These are phyloP conservation scores for Dendrophyllia cribrosa DNA, from an alignment of 64 coral and sea anemone genomes.

Conservation along the genomic window DNA sequence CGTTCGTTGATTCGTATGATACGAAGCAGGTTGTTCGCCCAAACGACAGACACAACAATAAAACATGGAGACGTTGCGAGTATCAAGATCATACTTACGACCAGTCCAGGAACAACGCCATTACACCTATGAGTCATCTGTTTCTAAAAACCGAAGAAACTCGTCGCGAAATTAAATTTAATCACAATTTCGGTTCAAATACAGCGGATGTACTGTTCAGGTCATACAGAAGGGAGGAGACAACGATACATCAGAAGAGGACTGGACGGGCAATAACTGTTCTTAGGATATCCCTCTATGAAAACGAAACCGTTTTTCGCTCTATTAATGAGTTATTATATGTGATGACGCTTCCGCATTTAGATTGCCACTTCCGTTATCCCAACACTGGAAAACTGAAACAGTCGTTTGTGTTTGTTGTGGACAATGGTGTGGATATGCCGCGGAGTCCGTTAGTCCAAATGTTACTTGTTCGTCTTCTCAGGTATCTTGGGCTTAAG, in stretches of 20 bases:
- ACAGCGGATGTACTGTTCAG: not conserved
- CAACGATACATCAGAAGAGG: not conserved
- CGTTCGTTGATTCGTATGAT: not conserved
- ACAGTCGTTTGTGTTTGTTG: slow-evolving; percentile 47
- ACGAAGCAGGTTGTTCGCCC: not conserved
- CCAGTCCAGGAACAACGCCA: too few species aligned
- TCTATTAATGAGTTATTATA: slow-evolving; percentile 51
- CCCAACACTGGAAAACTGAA: slow-evolving; percentile 42
- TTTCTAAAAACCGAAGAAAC: not conserved
- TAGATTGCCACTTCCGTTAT: slow-evolving; percentile 41
- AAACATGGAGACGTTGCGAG: not conserved
- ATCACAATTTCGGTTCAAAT: not conserved
- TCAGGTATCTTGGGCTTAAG: not conserved
- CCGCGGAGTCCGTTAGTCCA: slow-evolving; percentile 35
- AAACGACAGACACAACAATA: not conserved
- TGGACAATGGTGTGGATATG: slow-evolving; percentile 54
- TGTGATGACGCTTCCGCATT: slow-evolving; percentile 29
- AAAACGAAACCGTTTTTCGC: slow-evolving; percentile 45
- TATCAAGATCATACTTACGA: not conserved
- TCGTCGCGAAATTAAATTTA: not conserved
- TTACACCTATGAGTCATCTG: not conserved
- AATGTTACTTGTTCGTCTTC: slow-evolving; percentile 36
- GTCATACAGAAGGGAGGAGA: not conserved
- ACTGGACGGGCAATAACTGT: slow-evolving; percentile 9
- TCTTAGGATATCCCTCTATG: slow-evolving; percentile 31